Conservation (phyloP, 2,113 vertebrate genomes). For the Trichomycterus rosablanca region DNA sequence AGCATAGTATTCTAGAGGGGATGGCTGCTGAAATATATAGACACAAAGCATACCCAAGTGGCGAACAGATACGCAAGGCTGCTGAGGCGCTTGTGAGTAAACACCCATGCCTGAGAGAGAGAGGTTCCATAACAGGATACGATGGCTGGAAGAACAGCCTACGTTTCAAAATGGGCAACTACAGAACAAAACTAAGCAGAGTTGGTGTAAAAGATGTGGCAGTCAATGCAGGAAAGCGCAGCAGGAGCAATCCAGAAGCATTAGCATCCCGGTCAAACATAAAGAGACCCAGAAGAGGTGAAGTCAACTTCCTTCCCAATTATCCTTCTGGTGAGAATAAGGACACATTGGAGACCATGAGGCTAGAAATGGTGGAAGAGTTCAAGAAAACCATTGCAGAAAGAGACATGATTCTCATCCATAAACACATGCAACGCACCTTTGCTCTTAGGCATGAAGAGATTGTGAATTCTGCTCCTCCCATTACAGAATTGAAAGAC, state of each 20-base stretch:
- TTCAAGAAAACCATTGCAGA: conserved; percentile 27
- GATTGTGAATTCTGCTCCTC: conserved; percentile 20
- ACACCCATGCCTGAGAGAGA: conserved; percentile 38
- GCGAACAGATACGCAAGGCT: conserved; percentile 28
- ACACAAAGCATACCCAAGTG: conserved; percentile 28
- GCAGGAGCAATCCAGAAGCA: conserved; percentile 19
- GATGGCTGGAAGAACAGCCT: conserved; percentile 40
- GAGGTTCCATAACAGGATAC: conserved; percentile 15
- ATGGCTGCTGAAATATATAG: conserved; percentile 32
- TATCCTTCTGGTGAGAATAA: conserved; percentile 29
- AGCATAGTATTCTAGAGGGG: conserved; percentile 29
- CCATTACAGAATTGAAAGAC: conserved; percentile 20
- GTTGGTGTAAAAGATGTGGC: conserved; percentile 27
- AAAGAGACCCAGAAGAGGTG: conserved; percentile 36
- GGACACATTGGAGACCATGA: conserved; percentile 21
- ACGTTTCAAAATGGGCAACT: conserved; percentile 35
- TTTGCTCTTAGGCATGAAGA: conserved; percentile 29
- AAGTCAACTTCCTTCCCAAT: conserved; percentile 32
- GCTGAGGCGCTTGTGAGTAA: conserved; percentile 39
- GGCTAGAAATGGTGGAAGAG: too few relatives aligned
- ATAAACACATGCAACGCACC: conserved; percentile 28
- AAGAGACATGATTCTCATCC: conserved; percentile 28
- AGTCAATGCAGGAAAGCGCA: conserved; percentile 18
- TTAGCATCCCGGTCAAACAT: conserved; percentile 24
- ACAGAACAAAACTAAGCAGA: conserved; percentile 32